Percentiles rank a stretch among this genome's conserved stretches.
These are phyloP conservation scores for Motacilla alba DNA, from an alignment of 2,113 vertebrate genomes.

Conservation along the genomic window DNA sequence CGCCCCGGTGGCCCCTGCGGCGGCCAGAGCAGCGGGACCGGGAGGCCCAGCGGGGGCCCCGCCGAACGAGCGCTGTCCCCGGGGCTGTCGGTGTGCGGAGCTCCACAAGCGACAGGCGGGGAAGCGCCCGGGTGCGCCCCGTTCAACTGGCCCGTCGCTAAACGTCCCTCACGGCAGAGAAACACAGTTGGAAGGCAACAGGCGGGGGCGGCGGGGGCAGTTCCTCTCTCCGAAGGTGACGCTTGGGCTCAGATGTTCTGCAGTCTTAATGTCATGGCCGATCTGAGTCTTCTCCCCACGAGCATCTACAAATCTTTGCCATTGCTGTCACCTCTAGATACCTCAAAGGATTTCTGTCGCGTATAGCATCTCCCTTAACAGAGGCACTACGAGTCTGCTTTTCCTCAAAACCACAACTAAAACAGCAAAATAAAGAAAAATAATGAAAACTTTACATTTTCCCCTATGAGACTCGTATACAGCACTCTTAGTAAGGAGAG, in stretches of 20 bases:
- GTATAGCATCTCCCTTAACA: neutral
- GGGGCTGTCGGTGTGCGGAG: rapidly evolving
- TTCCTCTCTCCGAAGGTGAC: neutral
- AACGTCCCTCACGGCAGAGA: neutral
- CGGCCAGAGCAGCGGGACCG: neutral
- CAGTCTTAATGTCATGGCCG: neutral
- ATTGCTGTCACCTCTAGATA: neutral
- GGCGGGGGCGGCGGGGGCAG: rapidly evolving
- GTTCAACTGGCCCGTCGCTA: neutral
- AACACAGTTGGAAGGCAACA: neutral
- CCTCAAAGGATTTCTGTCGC: neutral
- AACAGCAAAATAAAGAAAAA: neutral
- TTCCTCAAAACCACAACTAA: neutral
- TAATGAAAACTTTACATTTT: neutral
- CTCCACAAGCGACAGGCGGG: rapidly evolving
- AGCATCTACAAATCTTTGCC: neutral
- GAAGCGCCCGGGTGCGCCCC: neutral
- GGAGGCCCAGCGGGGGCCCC: neutral
- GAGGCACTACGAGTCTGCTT: neutral
- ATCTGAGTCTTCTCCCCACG: neutral
- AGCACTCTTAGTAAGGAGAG: neutral
- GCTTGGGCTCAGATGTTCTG: neutral
- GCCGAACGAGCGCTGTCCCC: neutral
- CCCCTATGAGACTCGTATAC: rapidly evolving
- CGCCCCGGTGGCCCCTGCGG: neutral